Percentiles rank a stretch among this genome's conserved stretches.
These are phyloP conservation scores for Ptychodera flava DNA, from an alignment of 35 echinoderm and acorn worm species.

Conservation along the genomic window DNA sequence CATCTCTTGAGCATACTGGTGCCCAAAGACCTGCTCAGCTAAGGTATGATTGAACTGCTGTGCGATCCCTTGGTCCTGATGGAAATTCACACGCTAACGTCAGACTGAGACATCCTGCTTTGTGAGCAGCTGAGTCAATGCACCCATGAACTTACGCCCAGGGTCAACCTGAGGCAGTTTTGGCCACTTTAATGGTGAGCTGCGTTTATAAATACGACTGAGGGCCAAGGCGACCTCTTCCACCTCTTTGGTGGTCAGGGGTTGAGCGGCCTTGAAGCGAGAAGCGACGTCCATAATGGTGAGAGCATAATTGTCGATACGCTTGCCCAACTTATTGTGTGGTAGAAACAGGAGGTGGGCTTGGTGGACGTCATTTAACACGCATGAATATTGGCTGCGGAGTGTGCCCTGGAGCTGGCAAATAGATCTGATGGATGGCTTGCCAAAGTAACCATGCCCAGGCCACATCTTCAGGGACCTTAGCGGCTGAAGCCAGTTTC, in stretches of 20 bases:
- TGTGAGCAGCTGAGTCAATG: neutral
- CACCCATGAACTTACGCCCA: neutral
- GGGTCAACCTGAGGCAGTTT: no score
- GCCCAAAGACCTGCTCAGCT: neutral
- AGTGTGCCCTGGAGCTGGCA: no score
- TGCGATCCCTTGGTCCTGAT: neutral
- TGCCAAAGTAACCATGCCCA: neutral
- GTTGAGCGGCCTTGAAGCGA: neutral
- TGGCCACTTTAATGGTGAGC: neutral
- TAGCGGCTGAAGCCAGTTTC: neutral
- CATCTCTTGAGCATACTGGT: neutral
- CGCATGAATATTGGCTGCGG: no score
- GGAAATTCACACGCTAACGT: neutral
- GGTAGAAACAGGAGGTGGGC: neutral
- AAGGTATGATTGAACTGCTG: neutral
- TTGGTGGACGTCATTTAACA: neutral
- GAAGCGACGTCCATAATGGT: neutral
- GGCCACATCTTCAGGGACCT: neutral
- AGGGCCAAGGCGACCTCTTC: neutral
- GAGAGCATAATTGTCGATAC: neutral
- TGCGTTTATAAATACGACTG: neutral
- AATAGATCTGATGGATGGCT: no score
- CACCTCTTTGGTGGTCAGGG: neutral
- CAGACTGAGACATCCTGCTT: neutral
- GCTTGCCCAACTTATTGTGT: neutral